These are phyloP conservation scores for Drosophila erecta DNA, from an alignment of 1,140 invertebrate genomes.

Conservation along the genomic window DNA sequence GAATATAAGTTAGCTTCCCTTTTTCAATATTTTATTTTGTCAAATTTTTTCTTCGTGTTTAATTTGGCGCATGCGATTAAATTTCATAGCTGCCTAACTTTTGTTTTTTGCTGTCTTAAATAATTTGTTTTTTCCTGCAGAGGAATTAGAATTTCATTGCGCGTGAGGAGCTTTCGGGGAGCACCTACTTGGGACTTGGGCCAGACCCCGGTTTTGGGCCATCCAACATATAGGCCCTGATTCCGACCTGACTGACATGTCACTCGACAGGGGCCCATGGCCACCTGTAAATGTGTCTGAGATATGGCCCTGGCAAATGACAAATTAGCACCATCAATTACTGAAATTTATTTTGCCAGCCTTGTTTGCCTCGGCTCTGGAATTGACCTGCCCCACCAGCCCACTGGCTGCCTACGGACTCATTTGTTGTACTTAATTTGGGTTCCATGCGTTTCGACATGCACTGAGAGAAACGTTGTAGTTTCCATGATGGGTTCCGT, in stretches of 20 bases:
- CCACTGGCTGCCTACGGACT: conserved; percentile 55
- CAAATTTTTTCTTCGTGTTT: conserved; percentile 54
- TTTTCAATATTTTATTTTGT: conserved; percentile 46
- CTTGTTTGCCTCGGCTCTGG: conserved; percentile 61
- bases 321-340: conserved; percentile 82
- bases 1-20: conserved; percentile 1
- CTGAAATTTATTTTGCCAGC: conserved; percentile 76
- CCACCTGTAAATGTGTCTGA: conserved; percentile 73
- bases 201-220: conserved; percentile 7
- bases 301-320: conserved; percentile 75
- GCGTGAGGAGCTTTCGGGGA: conserved; percentile 36
- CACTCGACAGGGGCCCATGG: conserved; percentile 50
- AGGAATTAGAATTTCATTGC: conserved; percentile 58
- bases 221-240: conserved; percentile 6
- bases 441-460: conserved; percentile 30
- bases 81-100: conserved; percentile 29
- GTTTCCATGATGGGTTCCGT: too few relatives aligned
- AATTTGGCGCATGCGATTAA: conserved; percentile 71
- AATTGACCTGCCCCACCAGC: conserved; percentile 20
- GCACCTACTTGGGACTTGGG: neutral
- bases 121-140: neutral
- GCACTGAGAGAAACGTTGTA: neutral
- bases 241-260: conserved; percentile 50
- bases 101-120: conserved; percentile 17
- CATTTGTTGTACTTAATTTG: conserved; percentile 82